Conservation (phyloP, 2,888 invertebrate species). For the Protonemura montana region DNA sequence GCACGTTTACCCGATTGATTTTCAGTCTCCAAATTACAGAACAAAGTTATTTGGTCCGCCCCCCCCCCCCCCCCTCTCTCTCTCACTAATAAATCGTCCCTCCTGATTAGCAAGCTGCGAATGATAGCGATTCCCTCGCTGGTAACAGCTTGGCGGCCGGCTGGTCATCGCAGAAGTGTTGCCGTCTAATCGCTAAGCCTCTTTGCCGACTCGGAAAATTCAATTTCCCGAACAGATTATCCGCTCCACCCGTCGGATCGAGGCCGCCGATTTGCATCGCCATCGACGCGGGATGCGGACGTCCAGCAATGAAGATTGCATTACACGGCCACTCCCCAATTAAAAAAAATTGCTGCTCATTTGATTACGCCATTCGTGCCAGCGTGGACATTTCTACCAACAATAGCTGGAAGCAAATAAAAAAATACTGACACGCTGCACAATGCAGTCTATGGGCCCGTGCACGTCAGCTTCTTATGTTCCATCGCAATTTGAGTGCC, state of each 20-base stretch:
- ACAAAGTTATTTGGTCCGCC: neutral
- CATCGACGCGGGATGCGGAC: neutral
- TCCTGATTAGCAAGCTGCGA: neutral
- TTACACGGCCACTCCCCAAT: neutral
- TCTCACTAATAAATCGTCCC: neutral
- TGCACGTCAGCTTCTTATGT: too few species aligned
- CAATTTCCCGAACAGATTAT: constrained; percentile 34
- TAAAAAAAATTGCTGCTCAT: neutral
- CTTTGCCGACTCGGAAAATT: constrained; percentile 20
- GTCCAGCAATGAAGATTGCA: neutral
- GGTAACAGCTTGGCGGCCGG: constrained; percentile 10
- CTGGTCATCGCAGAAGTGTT: neutral
- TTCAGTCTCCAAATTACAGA: too few species aligned
- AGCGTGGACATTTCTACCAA: neutral
- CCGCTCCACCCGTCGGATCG: neutral
- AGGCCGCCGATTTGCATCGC: neutral
- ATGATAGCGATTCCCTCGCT: neutral
- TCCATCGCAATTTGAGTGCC: too few species aligned
- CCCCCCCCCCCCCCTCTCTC: neutral
- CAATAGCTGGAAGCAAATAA: neutral
- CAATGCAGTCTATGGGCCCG: too few species aligned
- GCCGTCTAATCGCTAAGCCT: constrained; percentile 25
- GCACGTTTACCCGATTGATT: too few species aligned
- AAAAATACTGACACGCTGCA: neutral
- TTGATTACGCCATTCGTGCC: neutral